Evolutionary conservation across 1,140 invertebrate genomes (phyloP).

Genomic region (Pemphigus obesinymphae): DNA sequence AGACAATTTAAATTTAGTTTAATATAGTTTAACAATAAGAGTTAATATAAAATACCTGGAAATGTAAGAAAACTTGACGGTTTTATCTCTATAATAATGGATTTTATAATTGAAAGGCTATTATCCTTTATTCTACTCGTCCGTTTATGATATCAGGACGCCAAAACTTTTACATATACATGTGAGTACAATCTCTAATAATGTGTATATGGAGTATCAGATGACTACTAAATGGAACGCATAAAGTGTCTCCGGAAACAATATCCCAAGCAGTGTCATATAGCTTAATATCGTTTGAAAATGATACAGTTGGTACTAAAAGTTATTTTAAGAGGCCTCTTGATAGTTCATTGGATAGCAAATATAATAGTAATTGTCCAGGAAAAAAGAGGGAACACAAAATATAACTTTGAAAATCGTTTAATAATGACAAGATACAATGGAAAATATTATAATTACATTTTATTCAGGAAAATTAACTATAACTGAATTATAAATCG

Average conservation of each 20-base stretch:
- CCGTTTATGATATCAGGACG: not conserved
- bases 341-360: not conserved
- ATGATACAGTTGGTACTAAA: not conserved
- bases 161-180: not conserved
- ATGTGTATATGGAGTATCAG: not conserved
- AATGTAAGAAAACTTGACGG: too few species aligned
- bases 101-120: constrained; percentile 9
- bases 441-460: not conserved
- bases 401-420: not conserved
- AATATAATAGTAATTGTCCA: not conserved
- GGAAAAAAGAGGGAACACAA: too few species aligned
- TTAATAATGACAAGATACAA: not conserved
- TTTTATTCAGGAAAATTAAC: too few species aligned
- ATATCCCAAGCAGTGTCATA: not conserved
- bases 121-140: not conserved
- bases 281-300: not conserved
- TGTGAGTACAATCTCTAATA: not conserved
- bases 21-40: too few species aligned
- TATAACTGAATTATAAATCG: too few species aligned
- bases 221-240: not conserved
- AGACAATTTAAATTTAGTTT: too few species aligned
- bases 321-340: not conserved
- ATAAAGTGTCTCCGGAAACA: not conserved
- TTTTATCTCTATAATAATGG: not conserved
- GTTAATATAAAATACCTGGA: too few species aligned